Evolutionary conservation across 37 sponge, comb jelly and placozoan species (phyloP).

Genomic region (Haliclona indistincta): DNA sequence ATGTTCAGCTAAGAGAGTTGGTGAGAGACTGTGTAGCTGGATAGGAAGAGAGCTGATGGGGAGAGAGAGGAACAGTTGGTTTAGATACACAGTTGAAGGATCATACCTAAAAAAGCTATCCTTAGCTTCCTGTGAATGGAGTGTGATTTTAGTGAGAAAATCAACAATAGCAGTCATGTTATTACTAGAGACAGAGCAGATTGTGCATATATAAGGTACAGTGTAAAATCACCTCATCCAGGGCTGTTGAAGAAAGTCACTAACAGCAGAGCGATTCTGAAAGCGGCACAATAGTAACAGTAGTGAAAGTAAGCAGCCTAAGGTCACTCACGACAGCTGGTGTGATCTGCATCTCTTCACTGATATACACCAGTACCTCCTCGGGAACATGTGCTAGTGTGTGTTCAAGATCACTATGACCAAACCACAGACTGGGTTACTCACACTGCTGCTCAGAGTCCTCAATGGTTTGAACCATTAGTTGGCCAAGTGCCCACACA

Average conservation of each 20-base stretch:
- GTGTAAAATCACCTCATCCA: conserved; percentile 42
- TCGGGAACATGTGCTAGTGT: too few species aligned
- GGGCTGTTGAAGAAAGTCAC: conserved; percentile 11
- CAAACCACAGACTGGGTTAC: too few species aligned
- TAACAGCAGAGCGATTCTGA: conserved; percentile 7
- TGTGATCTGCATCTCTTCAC: too few species aligned
- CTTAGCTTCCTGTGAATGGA: conserved; percentile 40
- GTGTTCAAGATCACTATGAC: too few species aligned
- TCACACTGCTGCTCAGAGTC: too few species aligned
- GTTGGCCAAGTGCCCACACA: conserved; percentile 66
- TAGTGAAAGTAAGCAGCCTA: too few species aligned
- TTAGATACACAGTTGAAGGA: background rate
- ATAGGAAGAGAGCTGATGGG: background rate
- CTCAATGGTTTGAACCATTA: conserved; percentile 37
- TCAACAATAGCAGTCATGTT: conserved; percentile 36
- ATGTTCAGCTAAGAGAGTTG: conserved; percentile 35
- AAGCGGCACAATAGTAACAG: too few species aligned
- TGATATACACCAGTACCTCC: too few species aligned
- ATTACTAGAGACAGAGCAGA: background rate
- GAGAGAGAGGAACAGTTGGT: background rate
- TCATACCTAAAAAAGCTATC: conserved; percentile 47
- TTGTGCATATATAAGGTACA: background rate
- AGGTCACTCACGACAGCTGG: too few species aligned
- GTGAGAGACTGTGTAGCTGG: conserved; percentile 38
- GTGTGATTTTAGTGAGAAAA: conserved; percentile 59